A percentile compares a stretch with the other conserved stretches of the same genome.
Conservation (phyloP, 2,113 vertebrate species). For the Sinocyclocheilus grahami region DNA sequence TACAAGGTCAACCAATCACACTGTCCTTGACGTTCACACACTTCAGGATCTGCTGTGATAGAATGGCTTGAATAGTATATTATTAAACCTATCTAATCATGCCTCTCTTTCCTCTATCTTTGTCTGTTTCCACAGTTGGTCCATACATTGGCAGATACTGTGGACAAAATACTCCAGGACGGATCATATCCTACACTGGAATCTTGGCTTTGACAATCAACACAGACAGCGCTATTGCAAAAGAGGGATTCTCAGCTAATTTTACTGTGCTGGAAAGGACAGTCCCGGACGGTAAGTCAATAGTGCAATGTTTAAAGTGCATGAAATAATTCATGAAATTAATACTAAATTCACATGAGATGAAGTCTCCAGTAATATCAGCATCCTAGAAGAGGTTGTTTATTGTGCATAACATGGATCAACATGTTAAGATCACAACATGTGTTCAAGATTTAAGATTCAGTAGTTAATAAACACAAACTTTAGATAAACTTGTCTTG, state of each 20-base stretch:
- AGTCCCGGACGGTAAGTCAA: slow-evolving; percentile 86
- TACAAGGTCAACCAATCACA: slow-evolving; percentile 33
- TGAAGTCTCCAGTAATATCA: not conserved
- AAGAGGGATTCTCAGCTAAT: slow-evolving; percentile 97
- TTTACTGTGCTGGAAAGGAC: slow-evolving; percentile 88
- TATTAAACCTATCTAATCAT: slow-evolving; percentile 1
- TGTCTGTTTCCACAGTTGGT: slow-evolving; percentile 80
- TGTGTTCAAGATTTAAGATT: not conserved
- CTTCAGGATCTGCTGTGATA: not conserved
- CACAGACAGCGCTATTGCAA: slow-evolving; percentile 97
- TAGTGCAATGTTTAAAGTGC: too few relatives aligned
- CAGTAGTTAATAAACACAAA: not conserved
- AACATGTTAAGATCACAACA: not conserved
- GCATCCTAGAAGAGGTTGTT: not conserved
- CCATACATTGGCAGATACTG: slow-evolving; percentile 94
- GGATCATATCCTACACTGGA: slow-evolving; percentile 90
- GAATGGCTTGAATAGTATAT: not conserved
- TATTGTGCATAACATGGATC: not conserved
- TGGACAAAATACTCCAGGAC: slow-evolving; percentile 92
- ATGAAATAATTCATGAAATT: not conserved
- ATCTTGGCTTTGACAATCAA: slow-evolving; percentile 95
- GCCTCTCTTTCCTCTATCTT: not conserved
- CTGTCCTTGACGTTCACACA: not conserved
- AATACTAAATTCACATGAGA: not conserved
- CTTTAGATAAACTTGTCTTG: not conserved